Base-by-base conservation (phyloP, 2,797 vertebrate genomes). In the Silurus lanzhouensis region DNA sequence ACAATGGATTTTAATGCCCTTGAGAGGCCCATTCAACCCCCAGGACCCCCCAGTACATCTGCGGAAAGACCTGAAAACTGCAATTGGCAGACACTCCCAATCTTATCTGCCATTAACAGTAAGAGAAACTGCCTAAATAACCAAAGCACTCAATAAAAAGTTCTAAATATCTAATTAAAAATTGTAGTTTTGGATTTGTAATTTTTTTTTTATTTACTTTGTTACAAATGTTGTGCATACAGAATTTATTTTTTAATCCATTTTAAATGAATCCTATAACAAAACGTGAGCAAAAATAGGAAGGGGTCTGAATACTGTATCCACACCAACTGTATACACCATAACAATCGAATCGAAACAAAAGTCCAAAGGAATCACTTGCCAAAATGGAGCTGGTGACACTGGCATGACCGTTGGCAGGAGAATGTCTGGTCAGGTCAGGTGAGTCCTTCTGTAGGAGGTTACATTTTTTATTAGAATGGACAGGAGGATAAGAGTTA, bases 301-400 rank as follows among this genome's bases (percentile, higher is more conserved):
- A 61, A 74, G n/a, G 12, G 19, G 46, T 44, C 31, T 57, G 20
- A 44, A 61, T 25, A 71, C n/a, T 20, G 15, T 9, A 52, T 70
- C 38, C 52, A 74, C 63, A 79, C 22, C 25, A 13, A 61, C 2
- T 61, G 44, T 66, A 66, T 67, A 81, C 38, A 76, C 1, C 25
- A 55, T 15, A 64, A 19, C 1, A 80, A 64, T 80, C 3, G 17
- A 71, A 19, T 46, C 4, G 2, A 27, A 67, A 22, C 27, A 80
- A 48, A 57, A 14, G 0, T 6, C 58, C 22, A 75, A 84, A 63
- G 14, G 27, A 27, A 67, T 5, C 14, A 76, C 97, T 98, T 98
- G 99, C 98, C 97, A 97, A 96, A 96, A 99, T 96, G 94, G 98
- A 99, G 98, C 98, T 99, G 97, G 97, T 99, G 96, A 98, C 96